Evolutionary conservation across 2,797 vertebrate species (phyloP), one percentile per base, ranked within the genome.

Genomic region (Furcifer pardalis): DNA sequence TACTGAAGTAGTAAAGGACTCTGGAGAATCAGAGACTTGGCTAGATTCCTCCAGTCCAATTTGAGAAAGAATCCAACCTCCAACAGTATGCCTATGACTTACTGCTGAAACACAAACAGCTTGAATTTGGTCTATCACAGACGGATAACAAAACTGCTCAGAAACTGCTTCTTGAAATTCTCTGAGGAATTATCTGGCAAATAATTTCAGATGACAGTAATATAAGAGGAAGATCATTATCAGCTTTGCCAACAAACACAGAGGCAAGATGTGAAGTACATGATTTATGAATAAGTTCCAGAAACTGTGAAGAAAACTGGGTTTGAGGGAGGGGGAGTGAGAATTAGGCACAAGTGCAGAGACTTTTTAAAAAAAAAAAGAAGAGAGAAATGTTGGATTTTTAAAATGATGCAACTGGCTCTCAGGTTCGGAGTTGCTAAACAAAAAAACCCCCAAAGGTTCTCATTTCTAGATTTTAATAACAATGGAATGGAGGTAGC

Each of bases 91-190:
- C 30, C 42, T 8, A 32, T 71, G 76, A 17, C 62, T 80, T 10
- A 74, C 40, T 85, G 68, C 78, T 78, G 59, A 49, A 42, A 9
- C 32, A 25, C 62, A 63, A 75, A 19, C 35, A 10, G 62, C 82
- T 88, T 89, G 77, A 84, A 84, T 88, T 84, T 72, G 90, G 60
- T 81, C 86, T 87, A 89, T 85, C 84, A 69, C 77, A 81, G 27
- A 40, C 56, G 84, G 79, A 84, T 56, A 84, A 71, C 82, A 86
- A n/a, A 90, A 75, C 77, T 88, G 85, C 79, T 89, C 23, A 44
- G 30, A 81, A 89, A 83, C 60, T 84, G n/a, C 65, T 88, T 77
- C 23, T 30, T 89, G 83, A 72, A 89, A 86, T 81, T 80, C 35
- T 74, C 79, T 27, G 12, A 25, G 79, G 85, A 86, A 4, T 77